Percentiles rank a stretch among this genome's conserved stretches.
These are phyloP conservation scores for Tiliacea aurago DNA, from an alignment of 2,888 invertebrate genomes.

Conservation along the genomic window DNA sequence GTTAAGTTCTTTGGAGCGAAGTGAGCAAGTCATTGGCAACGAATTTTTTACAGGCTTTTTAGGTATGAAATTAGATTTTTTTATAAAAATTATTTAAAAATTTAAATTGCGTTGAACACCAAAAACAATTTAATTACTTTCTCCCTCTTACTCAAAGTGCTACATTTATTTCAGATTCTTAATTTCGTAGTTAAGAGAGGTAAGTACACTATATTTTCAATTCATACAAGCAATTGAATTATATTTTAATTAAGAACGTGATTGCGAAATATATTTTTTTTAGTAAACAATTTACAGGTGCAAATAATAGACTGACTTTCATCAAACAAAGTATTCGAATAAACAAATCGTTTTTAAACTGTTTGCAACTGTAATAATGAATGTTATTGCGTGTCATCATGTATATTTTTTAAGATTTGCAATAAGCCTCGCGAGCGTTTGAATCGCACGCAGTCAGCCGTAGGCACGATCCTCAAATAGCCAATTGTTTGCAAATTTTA, in stretches of 20 bases:
- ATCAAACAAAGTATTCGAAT: neutral
- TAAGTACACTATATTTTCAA: neutral
- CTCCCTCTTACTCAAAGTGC: neutral
- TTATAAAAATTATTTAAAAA: neutral
- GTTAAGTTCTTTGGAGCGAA: neutral
- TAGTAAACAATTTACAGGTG: neutral
- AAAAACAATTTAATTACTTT: constrained; percentile 1
- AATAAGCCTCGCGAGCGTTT: constrained; percentile 74
- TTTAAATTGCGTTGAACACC: neutral
- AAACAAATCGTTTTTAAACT: constrained; percentile 12
- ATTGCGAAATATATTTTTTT: neutral
- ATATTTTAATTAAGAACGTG: neutral
- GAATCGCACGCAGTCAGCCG: constrained; percentile 78
- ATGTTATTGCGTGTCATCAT: constrained; percentile 52
- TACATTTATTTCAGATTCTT: neutral
- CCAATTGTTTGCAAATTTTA: constrained; percentile 75
- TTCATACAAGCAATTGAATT: neutral
- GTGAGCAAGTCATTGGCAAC: neutral
- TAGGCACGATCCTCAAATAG: constrained; percentile 83
- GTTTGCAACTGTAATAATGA: constrained; percentile 25
- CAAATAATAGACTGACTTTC: neutral
- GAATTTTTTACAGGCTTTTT: neutral
- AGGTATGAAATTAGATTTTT: neutral
- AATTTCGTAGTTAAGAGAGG: neutral
- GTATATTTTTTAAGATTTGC: constrained; percentile 71